Evolutionary conservation across 2,797 vertebrate species (phyloP).

Genomic region (Denticeps clupeoides): DNA sequence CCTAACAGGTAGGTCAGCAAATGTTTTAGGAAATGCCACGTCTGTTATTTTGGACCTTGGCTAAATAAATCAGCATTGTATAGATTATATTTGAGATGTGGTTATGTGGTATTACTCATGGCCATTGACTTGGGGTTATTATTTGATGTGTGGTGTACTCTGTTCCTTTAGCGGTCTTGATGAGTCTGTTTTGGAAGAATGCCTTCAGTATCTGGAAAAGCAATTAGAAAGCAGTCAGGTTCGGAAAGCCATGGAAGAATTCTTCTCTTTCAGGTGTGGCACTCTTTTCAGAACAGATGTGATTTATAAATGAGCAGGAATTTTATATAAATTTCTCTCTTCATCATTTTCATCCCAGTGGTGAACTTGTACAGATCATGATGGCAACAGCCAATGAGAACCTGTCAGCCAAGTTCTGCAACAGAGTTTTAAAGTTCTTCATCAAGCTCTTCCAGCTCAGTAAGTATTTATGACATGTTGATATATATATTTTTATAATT

Average conservation of each 20-base stretch:
- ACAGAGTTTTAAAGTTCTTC: constrained; percentile 95
- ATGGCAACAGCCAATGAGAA: constrained; percentile 96
- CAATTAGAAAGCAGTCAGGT: constrained; percentile 91
- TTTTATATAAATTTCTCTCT: background rate
- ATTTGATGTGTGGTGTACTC: background rate
- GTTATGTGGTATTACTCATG: no score
- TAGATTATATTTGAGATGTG: no score
- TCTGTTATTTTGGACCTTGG: background rate
- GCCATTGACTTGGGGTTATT: background rate
- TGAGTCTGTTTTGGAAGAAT: constrained; percentile 91
- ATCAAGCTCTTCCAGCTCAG: constrained; percentile 98
- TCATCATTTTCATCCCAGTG: constrained; percentile 49
- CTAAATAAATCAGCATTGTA: background rate
- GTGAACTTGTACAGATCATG: constrained; percentile 97
- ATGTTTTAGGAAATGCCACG: no score
- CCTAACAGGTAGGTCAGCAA: constrained; percentile 69
- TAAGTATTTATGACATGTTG: constrained; percentile 53
- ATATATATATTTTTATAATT: no score
- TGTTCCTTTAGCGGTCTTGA: constrained; percentile 72
- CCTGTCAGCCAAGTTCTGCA: constrained; percentile 95
- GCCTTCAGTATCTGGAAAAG: constrained; percentile 91
- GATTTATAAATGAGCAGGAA: background rate
- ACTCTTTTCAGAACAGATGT: background rate
- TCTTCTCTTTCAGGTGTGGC: constrained; percentile 87
- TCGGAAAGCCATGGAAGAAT: constrained; percentile 97